These are phyloP conservation scores for Mormyrops boulengeri DNA, from an alignment of 2,797 vertebrate genomes.

Conservation along the genomic window DNA sequence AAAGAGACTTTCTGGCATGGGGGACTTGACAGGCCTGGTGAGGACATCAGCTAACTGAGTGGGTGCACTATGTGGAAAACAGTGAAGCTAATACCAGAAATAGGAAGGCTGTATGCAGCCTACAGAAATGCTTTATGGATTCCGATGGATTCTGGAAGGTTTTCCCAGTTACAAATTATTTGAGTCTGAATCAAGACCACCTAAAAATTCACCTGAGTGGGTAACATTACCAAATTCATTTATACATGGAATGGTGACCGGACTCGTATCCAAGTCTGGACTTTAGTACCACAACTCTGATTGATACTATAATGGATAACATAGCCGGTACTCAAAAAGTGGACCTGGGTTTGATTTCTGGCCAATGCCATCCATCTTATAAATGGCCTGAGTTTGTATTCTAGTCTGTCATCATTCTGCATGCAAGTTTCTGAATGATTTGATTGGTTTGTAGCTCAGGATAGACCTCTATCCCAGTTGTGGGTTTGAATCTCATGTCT, in stretches of 20 bases:
- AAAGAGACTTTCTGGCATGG: background rate
- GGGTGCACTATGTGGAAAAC: background rate
- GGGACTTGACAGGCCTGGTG: background rate
- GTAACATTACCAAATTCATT: background rate
- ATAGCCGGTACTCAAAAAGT: background rate
- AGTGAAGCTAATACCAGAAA: background rate
- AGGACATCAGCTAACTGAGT: background rate
- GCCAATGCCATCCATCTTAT: background rate
- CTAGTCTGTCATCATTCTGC: background rate
- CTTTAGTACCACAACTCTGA: background rate
- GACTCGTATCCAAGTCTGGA: background rate
- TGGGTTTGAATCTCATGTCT: background rate
- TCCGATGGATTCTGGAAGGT: background rate
- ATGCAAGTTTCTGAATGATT: background rate
- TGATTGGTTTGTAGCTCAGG: background rate
- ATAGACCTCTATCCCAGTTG: background rate
- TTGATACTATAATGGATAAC: background rate
- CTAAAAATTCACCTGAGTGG: background rate
- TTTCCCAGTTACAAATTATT: background rate
- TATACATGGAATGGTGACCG: background rate
- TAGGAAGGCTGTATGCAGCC: background rate
- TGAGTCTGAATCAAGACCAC: background rate
- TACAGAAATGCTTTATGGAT: background rate
- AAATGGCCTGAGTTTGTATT: background rate
- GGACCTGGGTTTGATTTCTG: background rate